These are phyloP conservation scores for Notothenia coriiceps DNA, from an alignment of 2,113 vertebrate species.

Conservation along the genomic window DNA sequence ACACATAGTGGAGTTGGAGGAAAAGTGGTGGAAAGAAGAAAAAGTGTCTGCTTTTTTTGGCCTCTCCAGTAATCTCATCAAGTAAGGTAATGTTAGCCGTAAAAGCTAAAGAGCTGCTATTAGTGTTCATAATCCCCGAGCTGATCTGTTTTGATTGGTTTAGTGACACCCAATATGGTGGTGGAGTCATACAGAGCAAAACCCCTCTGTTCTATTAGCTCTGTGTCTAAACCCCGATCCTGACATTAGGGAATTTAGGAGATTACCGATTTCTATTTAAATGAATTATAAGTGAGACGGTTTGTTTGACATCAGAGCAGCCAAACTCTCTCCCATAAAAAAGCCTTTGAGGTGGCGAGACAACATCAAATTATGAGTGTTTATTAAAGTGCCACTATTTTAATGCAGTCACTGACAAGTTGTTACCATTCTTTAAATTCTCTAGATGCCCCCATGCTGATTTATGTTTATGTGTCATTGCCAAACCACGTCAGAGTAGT, in stretches of 20 bases:
- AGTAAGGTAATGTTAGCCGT: background rate
- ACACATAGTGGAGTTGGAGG: background rate
- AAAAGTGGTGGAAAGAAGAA: background rate
- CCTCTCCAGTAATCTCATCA: background rate
- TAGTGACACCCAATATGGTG: background rate
- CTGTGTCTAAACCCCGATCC: background rate
- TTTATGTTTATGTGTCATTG: constrained; percentile 3
- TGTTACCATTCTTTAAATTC: constrained; percentile 30
- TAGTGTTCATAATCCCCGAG: background rate
- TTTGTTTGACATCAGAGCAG: background rate
- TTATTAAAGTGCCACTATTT: background rate
- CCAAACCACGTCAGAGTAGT: constrained; percentile 7
- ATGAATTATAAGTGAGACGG: background rate
- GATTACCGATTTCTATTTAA: background rate
- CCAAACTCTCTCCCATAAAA: background rate
- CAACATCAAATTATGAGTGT: background rate
- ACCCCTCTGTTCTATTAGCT: background rate
- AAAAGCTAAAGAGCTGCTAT: background rate
- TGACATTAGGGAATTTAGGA: too few relatives aligned
- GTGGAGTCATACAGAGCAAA: background rate
- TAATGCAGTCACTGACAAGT: constrained; percentile 1
- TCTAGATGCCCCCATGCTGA: background rate
- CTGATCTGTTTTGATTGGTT: background rate
- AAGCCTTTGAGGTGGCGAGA: background rate
- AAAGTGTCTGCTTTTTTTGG: background rate